Conservation (phyloP, 2,113 vertebrate species). For the Nansenia antarctica region DNA sequence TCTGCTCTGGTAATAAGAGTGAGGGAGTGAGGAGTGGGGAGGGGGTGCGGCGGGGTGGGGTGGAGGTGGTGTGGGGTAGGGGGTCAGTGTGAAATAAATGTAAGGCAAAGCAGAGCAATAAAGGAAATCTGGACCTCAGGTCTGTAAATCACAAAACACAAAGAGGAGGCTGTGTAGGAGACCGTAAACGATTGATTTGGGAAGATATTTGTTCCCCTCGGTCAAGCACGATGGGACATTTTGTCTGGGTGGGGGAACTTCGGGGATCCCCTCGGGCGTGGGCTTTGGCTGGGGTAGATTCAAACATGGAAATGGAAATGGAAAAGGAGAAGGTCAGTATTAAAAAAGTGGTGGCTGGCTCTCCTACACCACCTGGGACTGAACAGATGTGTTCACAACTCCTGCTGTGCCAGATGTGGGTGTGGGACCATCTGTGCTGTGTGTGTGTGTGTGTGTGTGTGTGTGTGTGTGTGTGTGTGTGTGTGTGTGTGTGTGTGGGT, state of each 20-base stretch:
- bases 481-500: neutral
- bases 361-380: constrained; percentile 51
- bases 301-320: constrained; percentile 35
- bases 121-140: constrained; percentile 27
- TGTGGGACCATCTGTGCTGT: constrained; percentile 61
- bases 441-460: constrained; percentile 26
- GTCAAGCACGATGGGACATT: constrained; percentile 48
- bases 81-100: constrained; percentile 1
- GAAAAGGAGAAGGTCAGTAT: constrained; percentile 48
- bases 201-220: constrained; percentile 52
- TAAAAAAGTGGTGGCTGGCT: constrained; percentile 42
- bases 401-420: constrained; percentile 72
- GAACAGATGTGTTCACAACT: constrained; percentile 68
- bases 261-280: constrained; percentile 20
- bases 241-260: constrained; percentile 33
- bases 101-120: constrained; percentile 8
- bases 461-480: constrained; percentile 12
- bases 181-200: constrained; percentile 57
- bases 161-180: constrained; percentile 44
- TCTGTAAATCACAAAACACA: constrained; percentile 20
- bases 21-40: neutral
- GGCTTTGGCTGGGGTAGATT: constrained; percentile 32
- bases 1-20: neutral
- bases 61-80: neutral
- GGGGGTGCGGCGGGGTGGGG: neutral